Evolutionary conservation across 2,113 vertebrate species (phyloP).

Genomic region (Merops nubicus): DNA sequence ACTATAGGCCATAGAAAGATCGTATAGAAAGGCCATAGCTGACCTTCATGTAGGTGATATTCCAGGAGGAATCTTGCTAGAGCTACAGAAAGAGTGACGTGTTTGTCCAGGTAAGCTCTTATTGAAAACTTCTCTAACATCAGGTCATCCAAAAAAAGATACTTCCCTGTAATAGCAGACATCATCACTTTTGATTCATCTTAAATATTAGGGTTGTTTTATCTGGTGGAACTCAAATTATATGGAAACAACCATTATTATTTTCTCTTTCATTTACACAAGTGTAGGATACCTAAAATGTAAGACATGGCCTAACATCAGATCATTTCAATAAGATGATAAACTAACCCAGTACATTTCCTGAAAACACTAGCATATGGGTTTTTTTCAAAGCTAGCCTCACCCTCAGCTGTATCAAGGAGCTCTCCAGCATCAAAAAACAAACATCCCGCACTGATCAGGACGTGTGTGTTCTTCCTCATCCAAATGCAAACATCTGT

Average conservation of each 20-base stretch:
- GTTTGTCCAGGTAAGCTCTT: background rate
- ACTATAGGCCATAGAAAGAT: background rate
- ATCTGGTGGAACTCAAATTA: background rate
- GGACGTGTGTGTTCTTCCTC: background rate
- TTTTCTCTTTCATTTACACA: background rate
- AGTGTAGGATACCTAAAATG: background rate
- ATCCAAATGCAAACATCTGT: background rate
- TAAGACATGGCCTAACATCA: background rate
- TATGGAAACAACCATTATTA: background rate
- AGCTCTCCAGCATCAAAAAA: background rate
- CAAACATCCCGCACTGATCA: accelerated
- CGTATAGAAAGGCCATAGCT: background rate
- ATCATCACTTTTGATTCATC: background rate
- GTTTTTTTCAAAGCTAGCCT: background rate
- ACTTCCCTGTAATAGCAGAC: background rate
- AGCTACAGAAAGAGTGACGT: background rate
- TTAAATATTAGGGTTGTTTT: background rate
- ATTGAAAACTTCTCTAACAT: background rate
- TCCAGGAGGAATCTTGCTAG: background rate
- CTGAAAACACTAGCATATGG: background rate
- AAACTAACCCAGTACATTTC: background rate
- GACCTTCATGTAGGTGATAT: accelerated
- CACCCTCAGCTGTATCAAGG: background rate
- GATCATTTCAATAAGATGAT: background rate
- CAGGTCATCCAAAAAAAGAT: background rate